Evolutionary conservation across 2,888 invertebrate genomes (phyloP), one percentile per base, ranked within the genome.

Genomic region (Cancer borealis): DNA sequence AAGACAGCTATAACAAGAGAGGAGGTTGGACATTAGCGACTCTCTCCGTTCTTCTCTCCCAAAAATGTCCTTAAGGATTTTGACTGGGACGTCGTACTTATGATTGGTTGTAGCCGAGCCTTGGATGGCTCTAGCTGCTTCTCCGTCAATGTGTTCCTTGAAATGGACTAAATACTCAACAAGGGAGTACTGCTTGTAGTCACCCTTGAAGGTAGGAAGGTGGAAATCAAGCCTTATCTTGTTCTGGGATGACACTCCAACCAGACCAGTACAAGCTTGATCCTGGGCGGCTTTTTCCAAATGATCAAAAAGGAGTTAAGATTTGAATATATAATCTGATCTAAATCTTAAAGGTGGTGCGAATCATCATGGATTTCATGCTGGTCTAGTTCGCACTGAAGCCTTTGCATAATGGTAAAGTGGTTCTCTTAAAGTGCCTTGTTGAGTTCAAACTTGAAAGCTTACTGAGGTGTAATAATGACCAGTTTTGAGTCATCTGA

Each of bases 161-260:
- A 66, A 1, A 66, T n/a, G 66, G n/a, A 66, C 66, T 66, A 66
- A n/a, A 0, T 66, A 2, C n/a, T 14, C n/a, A 3, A 66, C 66
- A 21, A 3, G 3, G 66, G n/a, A 66, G 66, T 66, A 66, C 66
- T 66, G 66, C 0, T 66, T 66, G 66, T 66, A 2, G 66, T 66
- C 66, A 66, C 66, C 66, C 66, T 66, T 66, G 17, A 66, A 66
- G n/a, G 66, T n/a, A 66, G 66, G 66, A 66, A 66, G 66, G 66
- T 66, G 66, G 66, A 66, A 66, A n/a, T 66, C 66, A n/a, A 66
- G 66, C 17, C 3, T 66, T 14, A 66, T 66, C n/a, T 66, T 66
- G 66, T 21, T 66, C 66, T 66, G 66, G 66, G 66, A n/a, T 66
- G 66, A 66, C 66, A 21, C 66, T n/a, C 17, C 17, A n/a, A n/a